Base-by-base conservation (phyloP, 2,888 invertebrate genomes). In the Drosophila nigritarsus region DNA sequence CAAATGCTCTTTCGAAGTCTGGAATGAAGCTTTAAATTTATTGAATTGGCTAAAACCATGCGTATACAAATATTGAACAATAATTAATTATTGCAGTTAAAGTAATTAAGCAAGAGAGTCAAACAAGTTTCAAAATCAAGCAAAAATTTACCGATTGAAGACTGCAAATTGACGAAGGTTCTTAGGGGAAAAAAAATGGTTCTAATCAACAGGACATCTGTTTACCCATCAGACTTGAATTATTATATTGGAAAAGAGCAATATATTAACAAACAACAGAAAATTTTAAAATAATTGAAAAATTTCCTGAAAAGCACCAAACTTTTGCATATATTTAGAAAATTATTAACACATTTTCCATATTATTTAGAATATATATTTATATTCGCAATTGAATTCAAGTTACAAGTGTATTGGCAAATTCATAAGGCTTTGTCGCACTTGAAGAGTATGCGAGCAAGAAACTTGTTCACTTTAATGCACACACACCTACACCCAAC, bases 391-490 rank as follows among this genome's bases (percentile, higher is more conserved):
- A 15, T 20, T 45, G 7, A 45, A 45, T 20, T 13, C 24, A 15
- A 24, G 45, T 24, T 45, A 2, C 24, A 8, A 4, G 8, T 24
- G 45, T 8, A 8, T 24, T 24, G 4, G 2, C 1, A 45, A 45
- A 45, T 8, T 8, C 13, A 45, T 1, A 15, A 38, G 32, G 42
- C 70, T n/a, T 27, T 1, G 9, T 34, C 9, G 29, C 1, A 20
- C n/a, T 27, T 11, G n/a, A 11, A 62, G 62, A 3, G 61, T 50
- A 72, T 13, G 9, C 2, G 27, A 11, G 32, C 49, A 48, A 49
- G 40, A 80, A 66, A 30, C 50, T 65, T 80, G 78, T 74, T 73
- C 59, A 62, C 62, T 65, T 67, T 67, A 70, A 73, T 73, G 73
- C 75, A 68, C 72, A 56, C 65, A 65, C 55, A 58, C 65, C 32